phyloP scores from a whole-genome alignment of 2,797 vertebrate species.

The Macrochelys suwanniensis region DNA sequence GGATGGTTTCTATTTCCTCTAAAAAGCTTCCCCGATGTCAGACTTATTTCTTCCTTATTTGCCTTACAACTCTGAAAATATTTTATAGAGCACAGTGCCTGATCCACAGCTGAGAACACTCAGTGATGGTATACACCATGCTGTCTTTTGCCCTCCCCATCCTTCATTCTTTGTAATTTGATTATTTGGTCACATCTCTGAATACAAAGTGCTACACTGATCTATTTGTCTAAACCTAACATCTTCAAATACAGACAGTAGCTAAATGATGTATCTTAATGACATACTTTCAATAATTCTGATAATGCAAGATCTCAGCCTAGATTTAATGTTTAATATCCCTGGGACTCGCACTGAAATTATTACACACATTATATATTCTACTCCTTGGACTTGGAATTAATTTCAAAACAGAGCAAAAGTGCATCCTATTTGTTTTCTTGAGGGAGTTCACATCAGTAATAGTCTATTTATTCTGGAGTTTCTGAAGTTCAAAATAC shows the following conservation, averaged over 20 bases:
- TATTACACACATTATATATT: slow-evolving; percentile 81
- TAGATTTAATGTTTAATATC: slow-evolving; percentile 81
- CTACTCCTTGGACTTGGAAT: slow-evolving; percentile 80
- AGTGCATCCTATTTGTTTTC: slow-evolving; percentile 78
- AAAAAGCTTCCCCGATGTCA: slow-evolving; percentile 68
- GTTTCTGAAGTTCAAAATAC: slow-evolving; percentile 79
- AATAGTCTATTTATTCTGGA: slow-evolving; percentile 76
- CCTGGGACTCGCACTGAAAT: slow-evolving; percentile 82
- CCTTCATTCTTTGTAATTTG: slow-evolving; percentile 77
- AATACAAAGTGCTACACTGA: slow-evolving; percentile 80
- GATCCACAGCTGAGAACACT: slow-evolving; percentile 58
- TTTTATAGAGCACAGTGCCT: slow-evolving; percentile 55
- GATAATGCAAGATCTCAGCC: slow-evolving; percentile 81
- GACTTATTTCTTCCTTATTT: slow-evolving; percentile 66
- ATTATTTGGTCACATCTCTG: slow-evolving; percentile 80
- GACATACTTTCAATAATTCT: slow-evolving; percentile 81
- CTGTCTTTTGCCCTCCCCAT: slow-evolving; percentile 63
- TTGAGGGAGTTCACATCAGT: slow-evolving; percentile 76
- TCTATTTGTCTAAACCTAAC: slow-evolving; percentile 77
- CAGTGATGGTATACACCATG: slow-evolving; percentile 69
- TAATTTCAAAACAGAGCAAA: slow-evolving; percentile 82
- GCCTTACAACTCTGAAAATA: not conserved
- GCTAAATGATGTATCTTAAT: slow-evolving; percentile 83
- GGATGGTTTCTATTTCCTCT: slow-evolving; percentile 67
- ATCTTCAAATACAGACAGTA: slow-evolving; percentile 78